Percentiles rank a stretch among this genome's conserved stretches.
Conservation (phyloP, 2,113 vertebrate species). For the Anguilla japonica region DNA sequence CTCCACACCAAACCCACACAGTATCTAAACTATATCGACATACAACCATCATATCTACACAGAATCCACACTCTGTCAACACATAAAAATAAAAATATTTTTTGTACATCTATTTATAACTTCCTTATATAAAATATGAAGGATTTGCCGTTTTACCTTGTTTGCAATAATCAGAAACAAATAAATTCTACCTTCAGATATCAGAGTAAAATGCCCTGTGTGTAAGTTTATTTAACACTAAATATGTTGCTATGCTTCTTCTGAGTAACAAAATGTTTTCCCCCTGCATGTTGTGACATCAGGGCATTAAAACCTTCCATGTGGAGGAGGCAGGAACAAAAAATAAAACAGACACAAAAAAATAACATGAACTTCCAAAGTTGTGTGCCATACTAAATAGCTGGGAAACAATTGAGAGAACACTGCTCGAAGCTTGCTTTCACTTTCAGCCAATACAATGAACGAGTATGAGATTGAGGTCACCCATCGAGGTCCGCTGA, state of each 20-base stretch:
- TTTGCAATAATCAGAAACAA: too few relatives aligned
- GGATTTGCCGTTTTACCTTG: too few relatives aligned
- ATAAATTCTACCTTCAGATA: too few relatives aligned
- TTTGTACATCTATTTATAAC: too few relatives aligned
- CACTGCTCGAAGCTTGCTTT: slow-evolving; percentile 50
- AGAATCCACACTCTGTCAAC: not conserved
- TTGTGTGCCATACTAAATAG: slow-evolving; percentile 43
- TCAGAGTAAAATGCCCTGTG: not conserved
- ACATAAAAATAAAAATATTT: not conserved
- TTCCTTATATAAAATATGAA: too few relatives aligned
- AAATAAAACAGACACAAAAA: slow-evolving; percentile 1
- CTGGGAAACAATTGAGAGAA: slow-evolving; percentile 54
- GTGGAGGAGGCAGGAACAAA: slow-evolving; percentile 24
- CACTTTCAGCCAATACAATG: slow-evolving; percentile 49
- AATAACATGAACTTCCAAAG: slow-evolving; percentile 40
- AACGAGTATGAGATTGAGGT: slow-evolving; percentile 70
- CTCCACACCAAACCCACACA: too few relatives aligned
- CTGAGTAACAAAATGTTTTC: not conserved
- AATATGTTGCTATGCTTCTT: not conserved
- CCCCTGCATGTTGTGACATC: slow-evolving; percentile 13
- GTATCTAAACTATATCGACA: not conserved
- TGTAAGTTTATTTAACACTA: not conserved
- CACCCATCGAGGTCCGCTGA: slow-evolving; percentile 53
- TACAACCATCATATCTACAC: not conserved
- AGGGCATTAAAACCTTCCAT: not conserved